Evolutionary conservation across 2,113 vertebrate species (phyloP), one percentile per base, ranked within the genome.

Genomic region (Cyanistes caeruleus): DNA sequence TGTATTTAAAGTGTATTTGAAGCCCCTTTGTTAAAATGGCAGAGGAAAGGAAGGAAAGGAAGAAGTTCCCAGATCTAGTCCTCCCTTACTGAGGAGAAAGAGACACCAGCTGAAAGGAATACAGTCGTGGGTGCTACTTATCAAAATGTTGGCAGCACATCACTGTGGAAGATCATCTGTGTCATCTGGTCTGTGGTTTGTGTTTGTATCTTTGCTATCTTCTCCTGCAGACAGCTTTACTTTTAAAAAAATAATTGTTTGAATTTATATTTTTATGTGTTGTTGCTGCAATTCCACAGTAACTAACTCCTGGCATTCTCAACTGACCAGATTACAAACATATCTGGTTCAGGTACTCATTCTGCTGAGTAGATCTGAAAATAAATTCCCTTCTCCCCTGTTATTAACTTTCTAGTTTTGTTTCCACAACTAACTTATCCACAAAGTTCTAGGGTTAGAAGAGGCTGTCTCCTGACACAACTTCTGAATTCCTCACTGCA

Each of bases 401-500:
- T 92, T 88, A 89, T 12, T 95, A 93, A 80, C 76, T 91, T 90
- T 76, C 55, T 87, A 58, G 41, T 89, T 96, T 94, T 96, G 77
- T 97, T 97, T 97, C 96, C 79, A 86, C 79, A 91, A 91, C 96
- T 94, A 96, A 63, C 70, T 80, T 96, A 94, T 53, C 94, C 87
- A 84, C 72, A 49, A 84, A 97, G 84, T 94, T 79, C 85, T 92
- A 94, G 84, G 95, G 94, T 89, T 84, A 70, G 65, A 59, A 89
- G 44, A 78, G 44, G 39, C 33, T 92, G 95, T 84, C 64, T 93
- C 84, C 43, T 80, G 87, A 90, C 73, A 62, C 31, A 8, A 95
- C 94, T 97, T 98, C 81, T 15, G 49, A 96, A 96, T 97, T 97
- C 93, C 76, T 95, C 20, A 82, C 97, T 97, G 95, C 96, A 97